Evolutionary conservation across 2,888 invertebrate genomes (phyloP), one percentile per base, ranked within the genome.

Genomic region (Odontomyia ornata): DNA sequence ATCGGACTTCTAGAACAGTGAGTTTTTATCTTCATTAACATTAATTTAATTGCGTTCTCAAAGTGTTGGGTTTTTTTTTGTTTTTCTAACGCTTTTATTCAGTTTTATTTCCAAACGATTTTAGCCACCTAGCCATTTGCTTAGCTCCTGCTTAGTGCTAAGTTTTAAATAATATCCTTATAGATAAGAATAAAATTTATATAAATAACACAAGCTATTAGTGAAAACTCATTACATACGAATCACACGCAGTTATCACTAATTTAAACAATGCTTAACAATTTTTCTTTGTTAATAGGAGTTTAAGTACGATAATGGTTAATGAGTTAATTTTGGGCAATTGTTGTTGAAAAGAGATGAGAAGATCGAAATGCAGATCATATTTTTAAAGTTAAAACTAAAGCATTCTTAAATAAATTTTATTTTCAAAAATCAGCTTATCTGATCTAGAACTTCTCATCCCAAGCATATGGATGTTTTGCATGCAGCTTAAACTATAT

Each of bases 41-140:
- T 36, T 36, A 36, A 36, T 9, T 36, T 36, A 36, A 36, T 36
- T 36, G 9, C 36, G 36, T 36, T 36, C 36, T 36, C 36, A 36
- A 36, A 36, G 36, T 36, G 36, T 36, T 36, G 36, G 23, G 23
- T 64, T 64, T 64, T 25, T n/a, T n/a, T 64, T 13, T 27, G 23
- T 21, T 2, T 27, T 64, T 11, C 62, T 43, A 75, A 62, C 56
- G 3, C 75, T 64, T 75, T 65, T 71, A 76, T 76, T 71, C 67
- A 76, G 75, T 77, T 79, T 52, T 72, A 77, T 57, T 65, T 64
- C 36, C 72, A 77, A 76, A 75, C 69, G 75, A 78, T 77, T 79
- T 18, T 69, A 77, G 56, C 28, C 28, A 28, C 27, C 18, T 28
- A 72, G 71, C 52, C 73, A 36, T 73, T 73, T 73, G 73, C 73